Base-by-base conservation (phyloP, 2,888 invertebrate species). In the Cyrtodaria siliqua region DNA sequence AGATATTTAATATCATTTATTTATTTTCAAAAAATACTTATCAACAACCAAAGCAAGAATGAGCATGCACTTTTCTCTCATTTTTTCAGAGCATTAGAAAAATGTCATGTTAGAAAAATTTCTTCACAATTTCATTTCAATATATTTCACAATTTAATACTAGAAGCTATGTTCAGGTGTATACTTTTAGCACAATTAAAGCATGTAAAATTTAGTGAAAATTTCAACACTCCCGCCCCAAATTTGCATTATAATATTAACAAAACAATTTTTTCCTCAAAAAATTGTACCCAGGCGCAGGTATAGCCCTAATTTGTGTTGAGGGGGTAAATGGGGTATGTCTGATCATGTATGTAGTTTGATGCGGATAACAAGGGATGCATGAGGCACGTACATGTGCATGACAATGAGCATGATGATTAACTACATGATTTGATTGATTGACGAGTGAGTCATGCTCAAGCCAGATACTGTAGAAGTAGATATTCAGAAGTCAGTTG, bases 251-350 rank as follows among this genome's bases (percentile, higher is more conserved):
- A 40, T 59, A 33, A 24, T 44, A 38, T 29, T 60, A 59, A 38
- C 49, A 33, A 24, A 52, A 49, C 42, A 49, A 42, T 50, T 40
- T 62, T 40, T 40, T 44, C 53, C 42, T 23, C n/a, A 55, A 40
- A 50, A 61, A 47, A 40, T 44, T 72, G 56, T 72, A 80, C 80
- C 80, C 59, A 76, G 80, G 80, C 80, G 80, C 80, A 80, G 80
- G 80, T 80, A 67, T 57, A 80, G 80, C 74, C 80, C n/a, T 72
- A 71, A 62, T 29, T 62, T 49, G 44, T 16, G 44, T 44, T 16
- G 44, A 20, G 72, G 53, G 44, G 59, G 44, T 26, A 53, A 33
- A 42, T 60, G 64, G 64, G 33, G 18, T 60, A 62, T 61, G 56
- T 63, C 38, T 55, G 53, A 56, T 49, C 29, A 47, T 56, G 63